phyloP scores from a whole-genome alignment of 2,113 vertebrate species.

The Cryptomyrus ogoouensis region DNA sequence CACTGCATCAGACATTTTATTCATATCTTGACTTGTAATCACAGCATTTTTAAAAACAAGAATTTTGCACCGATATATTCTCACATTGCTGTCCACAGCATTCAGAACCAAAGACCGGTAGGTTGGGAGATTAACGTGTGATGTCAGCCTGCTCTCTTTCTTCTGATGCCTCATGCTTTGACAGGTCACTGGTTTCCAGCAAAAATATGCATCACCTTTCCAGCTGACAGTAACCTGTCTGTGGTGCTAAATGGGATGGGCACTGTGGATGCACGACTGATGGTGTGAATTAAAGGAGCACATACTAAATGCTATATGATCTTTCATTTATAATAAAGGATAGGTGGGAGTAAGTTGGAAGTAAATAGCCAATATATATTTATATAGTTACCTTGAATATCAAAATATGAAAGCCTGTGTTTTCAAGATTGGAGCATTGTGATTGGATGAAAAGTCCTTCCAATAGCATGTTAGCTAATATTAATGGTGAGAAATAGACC shows the following conservation, averaged over 20 bases:
- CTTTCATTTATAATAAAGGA: neutral
- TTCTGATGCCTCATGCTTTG: neutral
- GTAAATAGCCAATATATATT: neutral
- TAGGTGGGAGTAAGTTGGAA: neutral
- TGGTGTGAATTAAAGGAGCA: neutral
- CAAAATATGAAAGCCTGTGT: neutral
- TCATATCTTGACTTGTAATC: neutral
- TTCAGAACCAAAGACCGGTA: neutral
- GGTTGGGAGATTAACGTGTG: neutral
- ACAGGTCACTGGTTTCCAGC: neutral
- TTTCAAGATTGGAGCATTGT: conserved; percentile 37
- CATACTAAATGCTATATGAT: neutral
- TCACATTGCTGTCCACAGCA: neutral
- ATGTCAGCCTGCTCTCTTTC: neutral
- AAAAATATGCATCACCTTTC: neutral
- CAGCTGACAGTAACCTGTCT: neutral
- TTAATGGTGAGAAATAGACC: neutral
- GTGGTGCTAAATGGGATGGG: neutral
- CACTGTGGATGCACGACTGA: neutral
- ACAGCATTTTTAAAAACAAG: neutral
- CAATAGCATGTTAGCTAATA: neutral
- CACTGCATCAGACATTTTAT: neutral
- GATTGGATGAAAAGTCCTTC: conserved; percentile 2
- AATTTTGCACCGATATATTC: neutral
- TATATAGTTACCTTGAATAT: neutral